Percentiles rank a stretch among this genome's conserved stretches.
Conservation (phyloP, 2,113 vertebrate genomes). For the Tympanuchus pallidicinctus region DNA sequence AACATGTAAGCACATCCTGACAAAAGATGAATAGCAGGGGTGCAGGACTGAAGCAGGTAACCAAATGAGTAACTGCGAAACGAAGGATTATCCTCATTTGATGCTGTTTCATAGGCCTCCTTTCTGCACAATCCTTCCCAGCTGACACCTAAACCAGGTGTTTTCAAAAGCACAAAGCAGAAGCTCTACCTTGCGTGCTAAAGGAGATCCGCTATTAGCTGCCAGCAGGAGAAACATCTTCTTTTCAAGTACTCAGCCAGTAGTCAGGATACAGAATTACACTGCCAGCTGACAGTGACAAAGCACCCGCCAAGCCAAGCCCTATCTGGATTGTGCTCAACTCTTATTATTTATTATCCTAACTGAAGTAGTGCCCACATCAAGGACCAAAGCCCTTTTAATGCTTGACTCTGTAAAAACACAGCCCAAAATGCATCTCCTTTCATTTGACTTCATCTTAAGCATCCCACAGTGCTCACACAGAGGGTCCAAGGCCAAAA, state of each 20-base stretch:
- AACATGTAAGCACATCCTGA: conserved; percentile 61
- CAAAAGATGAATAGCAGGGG: conserved; percentile 67
- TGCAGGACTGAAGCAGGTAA: conserved; percentile 56
- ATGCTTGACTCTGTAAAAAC: neutral
- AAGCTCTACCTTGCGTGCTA: conserved; percentile 52
- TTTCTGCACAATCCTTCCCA: conserved; percentile 55
- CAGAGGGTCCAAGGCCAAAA: neutral
- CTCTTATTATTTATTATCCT: conserved; percentile 19
- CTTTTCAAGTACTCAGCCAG: conserved; percentile 49
- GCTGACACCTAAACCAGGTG: conserved; percentile 56
- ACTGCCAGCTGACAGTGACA: conserved; percentile 43
- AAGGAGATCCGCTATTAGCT: conserved; percentile 60
- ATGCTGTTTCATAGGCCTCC: conserved; percentile 28
- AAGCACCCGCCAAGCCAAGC: neutral
- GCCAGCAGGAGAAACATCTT: conserved; percentile 52
- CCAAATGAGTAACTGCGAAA: conserved; percentile 68
- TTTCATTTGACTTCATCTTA: neutral
- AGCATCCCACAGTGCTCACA: neutral
- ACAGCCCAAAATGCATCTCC: neutral
- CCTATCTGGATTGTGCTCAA: neutral
- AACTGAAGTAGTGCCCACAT: neutral
- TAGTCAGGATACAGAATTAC: neutral
- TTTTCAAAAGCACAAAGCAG: conserved; percentile 61
- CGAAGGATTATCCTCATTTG: conserved; percentile 64
- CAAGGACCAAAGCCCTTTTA: neutral